Conservation (phyloP, 2,113 vertebrate genomes). For the Trogon surrucura region DNA sequence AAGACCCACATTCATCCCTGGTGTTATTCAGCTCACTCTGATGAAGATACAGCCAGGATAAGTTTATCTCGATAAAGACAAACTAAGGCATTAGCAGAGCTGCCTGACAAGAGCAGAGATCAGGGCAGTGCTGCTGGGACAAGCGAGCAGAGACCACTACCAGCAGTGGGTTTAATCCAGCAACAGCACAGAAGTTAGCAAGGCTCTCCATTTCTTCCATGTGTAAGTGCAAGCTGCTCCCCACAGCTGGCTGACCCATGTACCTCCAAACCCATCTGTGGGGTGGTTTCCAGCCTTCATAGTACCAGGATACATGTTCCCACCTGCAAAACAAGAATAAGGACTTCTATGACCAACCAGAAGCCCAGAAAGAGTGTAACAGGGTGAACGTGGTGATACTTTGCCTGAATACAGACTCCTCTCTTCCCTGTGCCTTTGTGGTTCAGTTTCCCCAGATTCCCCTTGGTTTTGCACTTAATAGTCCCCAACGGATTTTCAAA, state of each 20-base stretch:
- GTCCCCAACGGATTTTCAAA: not conserved
- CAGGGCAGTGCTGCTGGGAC: not conserved
- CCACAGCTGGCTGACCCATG: not conserved
- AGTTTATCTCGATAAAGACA: not conserved
- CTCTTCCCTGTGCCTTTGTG: not conserved
- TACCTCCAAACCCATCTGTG: not conserved
- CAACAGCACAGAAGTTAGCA: fast-evolving
- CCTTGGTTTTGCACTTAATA: not conserved
- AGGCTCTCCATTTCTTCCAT: not conserved
- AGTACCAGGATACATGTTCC: not conserved
- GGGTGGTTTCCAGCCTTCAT: not conserved
- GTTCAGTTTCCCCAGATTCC: not conserved
- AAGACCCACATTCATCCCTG: not conserved
- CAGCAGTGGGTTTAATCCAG: not conserved
- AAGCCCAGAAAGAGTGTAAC: not conserved
- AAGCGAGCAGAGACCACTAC: not conserved
- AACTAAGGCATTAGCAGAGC: not conserved
- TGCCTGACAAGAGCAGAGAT: not conserved
- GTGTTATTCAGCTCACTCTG: not conserved
- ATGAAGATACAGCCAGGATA: not conserved
- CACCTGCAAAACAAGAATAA: not conserved
- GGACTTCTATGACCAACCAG: not conserved
- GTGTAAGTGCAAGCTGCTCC: not conserved
- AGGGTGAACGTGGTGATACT: not conserved
- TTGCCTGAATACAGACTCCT: not conserved